A percentile compares a stretch with the other conserved stretches of the same genome.
Evolutionary conservation across 2,888 invertebrate genomes (phyloP).

Genomic region (Andrena fulva): DNA sequence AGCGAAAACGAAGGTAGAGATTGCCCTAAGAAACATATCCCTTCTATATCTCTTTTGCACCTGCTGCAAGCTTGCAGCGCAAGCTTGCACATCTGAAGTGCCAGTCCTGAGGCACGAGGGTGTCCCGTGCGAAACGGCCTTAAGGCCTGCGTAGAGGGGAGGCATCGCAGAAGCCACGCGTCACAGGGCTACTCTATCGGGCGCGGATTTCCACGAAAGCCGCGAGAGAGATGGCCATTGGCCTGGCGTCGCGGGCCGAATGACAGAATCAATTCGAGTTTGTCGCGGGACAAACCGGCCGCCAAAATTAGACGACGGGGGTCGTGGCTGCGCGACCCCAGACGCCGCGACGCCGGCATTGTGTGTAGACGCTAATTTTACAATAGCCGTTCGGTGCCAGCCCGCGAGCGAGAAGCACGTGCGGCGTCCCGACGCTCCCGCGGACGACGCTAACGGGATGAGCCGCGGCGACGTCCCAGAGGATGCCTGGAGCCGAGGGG

Average conservation of each 20-base stretch:
- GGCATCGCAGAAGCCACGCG: slow-evolving; percentile 73
- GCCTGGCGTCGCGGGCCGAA: slow-evolving; percentile 52
- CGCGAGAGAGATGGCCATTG: slow-evolving; percentile 59
- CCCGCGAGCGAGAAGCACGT: slow-evolving; percentile 66
- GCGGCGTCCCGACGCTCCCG: slow-evolving; percentile 60
- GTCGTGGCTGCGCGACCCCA: slow-evolving; percentile 81
- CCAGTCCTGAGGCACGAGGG: not conserved
- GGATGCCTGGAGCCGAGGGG: slow-evolving; percentile 31
- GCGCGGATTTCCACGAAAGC: slow-evolving; percentile 71
- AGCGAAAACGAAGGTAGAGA: too few species aligned
- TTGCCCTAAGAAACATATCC: too few species aligned
- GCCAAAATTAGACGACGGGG: slow-evolving; percentile 82
- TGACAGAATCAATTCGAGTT: slow-evolving; percentile 71
- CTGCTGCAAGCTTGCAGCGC: too few species aligned
- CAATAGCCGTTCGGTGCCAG: slow-evolving; percentile 78
- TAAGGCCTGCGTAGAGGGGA: not conserved
- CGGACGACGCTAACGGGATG: slow-evolving; percentile 59
- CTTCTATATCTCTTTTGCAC: too few species aligned
- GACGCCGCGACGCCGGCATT: slow-evolving; percentile 79
- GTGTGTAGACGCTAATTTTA: slow-evolving; percentile 84
- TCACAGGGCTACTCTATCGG: slow-evolving; percentile 68
- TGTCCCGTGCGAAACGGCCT: not conserved
- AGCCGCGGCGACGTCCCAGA: slow-evolving; percentile 43
- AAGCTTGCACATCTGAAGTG: too few species aligned
- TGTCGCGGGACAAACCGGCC: slow-evolving; percentile 60